A percentile compares a stretch with the other conserved stretches of the same genome.
phyloP scores from a whole-genome alignment of 1,140 invertebrate genomes.

The Neodiprion fabricii region DNA sequence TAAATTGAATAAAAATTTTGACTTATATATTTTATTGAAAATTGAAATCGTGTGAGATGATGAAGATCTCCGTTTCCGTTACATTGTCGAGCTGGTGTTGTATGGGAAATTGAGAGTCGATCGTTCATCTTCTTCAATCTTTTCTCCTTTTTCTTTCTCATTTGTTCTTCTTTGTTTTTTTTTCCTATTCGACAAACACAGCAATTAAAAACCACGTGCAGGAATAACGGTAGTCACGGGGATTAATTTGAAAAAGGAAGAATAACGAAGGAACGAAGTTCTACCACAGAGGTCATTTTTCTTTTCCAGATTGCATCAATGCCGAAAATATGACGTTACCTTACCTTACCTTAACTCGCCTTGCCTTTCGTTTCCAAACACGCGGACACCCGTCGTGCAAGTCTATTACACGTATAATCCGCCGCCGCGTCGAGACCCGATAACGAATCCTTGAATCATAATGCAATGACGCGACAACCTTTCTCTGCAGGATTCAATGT shows the following conservation, averaged over 20 bases:
- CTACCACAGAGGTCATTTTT: not conserved
- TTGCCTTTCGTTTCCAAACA: too few relatives aligned
- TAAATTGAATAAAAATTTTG: too few relatives aligned
- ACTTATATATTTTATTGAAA: too few relatives aligned
- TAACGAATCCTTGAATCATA: not conserved
- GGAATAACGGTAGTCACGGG: not conserved
- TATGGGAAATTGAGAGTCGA: not conserved
- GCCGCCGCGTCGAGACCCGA: not conserved
- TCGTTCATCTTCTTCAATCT: too few relatives aligned
- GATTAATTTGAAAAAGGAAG: not conserved
- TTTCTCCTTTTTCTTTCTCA: not conserved
- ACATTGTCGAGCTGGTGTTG: not conserved
- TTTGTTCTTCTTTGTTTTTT: not conserved
- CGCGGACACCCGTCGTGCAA: too few relatives aligned
- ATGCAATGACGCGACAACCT: not conserved
- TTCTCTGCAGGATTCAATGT: not conserved
- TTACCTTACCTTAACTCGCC: not conserved
- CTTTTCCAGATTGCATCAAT: conserved; percentile 4
- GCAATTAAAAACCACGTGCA: not conserved
- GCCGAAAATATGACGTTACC: not conserved
- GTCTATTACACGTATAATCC: too few relatives aligned
- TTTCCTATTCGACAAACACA: not conserved
- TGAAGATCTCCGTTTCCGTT: too few relatives aligned
- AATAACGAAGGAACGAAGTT: not conserved
- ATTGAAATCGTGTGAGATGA: too few relatives aligned